phyloP scores from a whole-genome alignment of 2,888 invertebrate genomes.

The Noctua janthina region DNA sequence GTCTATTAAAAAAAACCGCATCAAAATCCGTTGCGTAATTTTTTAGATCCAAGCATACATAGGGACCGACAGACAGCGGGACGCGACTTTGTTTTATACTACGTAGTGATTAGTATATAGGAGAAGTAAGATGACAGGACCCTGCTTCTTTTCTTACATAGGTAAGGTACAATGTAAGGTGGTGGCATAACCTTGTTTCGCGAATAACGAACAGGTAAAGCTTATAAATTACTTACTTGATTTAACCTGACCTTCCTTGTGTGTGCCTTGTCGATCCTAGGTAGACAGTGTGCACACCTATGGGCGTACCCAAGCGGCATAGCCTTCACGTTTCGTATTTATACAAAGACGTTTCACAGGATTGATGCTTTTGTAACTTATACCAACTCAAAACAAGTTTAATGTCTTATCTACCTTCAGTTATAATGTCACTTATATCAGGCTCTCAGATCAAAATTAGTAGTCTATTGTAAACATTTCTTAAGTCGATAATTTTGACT shows the following conservation, averaged over 20 bases:
- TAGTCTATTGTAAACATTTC: not conserved
- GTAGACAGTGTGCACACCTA: not conserved
- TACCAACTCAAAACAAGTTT: not conserved
- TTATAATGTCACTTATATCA: no score
- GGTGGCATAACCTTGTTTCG: constrained; percentile 13
- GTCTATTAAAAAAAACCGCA: no score
- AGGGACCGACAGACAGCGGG: no score
- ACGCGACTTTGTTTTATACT: no score
- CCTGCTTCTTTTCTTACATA: constrained; percentile 28
- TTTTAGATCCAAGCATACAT: no score
- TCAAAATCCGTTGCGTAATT: no score
- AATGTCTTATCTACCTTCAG: not conserved
- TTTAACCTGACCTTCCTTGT: constrained; percentile 12
- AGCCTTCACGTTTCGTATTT: not conserved
- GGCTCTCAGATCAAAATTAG: not conserved
- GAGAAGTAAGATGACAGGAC: not conserved
- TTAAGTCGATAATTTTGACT: not conserved
- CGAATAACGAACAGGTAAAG: constrained; percentile 24
- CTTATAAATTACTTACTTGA: constrained; percentile 27
- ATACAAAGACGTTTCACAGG: not conserved
- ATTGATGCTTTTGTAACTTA: not conserved
- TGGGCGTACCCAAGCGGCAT: not conserved
- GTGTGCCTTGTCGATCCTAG: not conserved
- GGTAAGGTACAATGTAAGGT: not conserved
- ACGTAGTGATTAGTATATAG: not conserved